Percentiles rank a stretch among this genome's conserved stretches.
These are phyloP conservation scores for Mya arenaria DNA, from an alignment of 1,140 invertebrate genomes.

Conservation along the genomic window DNA sequence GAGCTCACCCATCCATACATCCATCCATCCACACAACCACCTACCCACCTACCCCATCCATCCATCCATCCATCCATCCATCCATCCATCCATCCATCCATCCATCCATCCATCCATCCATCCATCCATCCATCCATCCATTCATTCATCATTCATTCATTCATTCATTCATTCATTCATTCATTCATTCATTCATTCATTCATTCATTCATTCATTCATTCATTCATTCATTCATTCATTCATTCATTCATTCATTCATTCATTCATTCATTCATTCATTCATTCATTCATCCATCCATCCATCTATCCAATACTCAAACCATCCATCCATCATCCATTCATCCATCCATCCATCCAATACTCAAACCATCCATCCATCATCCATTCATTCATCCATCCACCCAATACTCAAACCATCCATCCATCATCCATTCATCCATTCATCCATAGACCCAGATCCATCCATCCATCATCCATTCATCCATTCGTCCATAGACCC, in stretches of 20 bases:
- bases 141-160: too few relatives aligned
- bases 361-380: neutral
- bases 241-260: conserved; percentile 21
- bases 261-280: conserved; percentile 25
- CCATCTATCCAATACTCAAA: neutral
- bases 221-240: conserved; percentile 43
- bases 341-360: neutral
- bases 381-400: neutral
- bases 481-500: neutral
- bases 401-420: neutral
- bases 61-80: too few relatives aligned
- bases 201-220: conserved; percentile 42
- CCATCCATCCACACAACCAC: too few relatives aligned
- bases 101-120: too few relatives aligned
- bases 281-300: conserved; percentile 6
- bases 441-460: neutral
- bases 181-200: conserved; percentile 32
- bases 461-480: too few relatives aligned
- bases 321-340: neutral
- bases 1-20: too few relatives aligned
- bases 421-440: neutral
- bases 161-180: conserved; percentile 2
- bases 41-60: too few relatives aligned
- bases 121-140: too few relatives aligned
- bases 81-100: too few relatives aligned